Evolutionary conservation across 2,113 vertebrate genomes (phyloP), one percentile per base, ranked within the genome.

Genomic region (Cyprinus carpio): DNA sequence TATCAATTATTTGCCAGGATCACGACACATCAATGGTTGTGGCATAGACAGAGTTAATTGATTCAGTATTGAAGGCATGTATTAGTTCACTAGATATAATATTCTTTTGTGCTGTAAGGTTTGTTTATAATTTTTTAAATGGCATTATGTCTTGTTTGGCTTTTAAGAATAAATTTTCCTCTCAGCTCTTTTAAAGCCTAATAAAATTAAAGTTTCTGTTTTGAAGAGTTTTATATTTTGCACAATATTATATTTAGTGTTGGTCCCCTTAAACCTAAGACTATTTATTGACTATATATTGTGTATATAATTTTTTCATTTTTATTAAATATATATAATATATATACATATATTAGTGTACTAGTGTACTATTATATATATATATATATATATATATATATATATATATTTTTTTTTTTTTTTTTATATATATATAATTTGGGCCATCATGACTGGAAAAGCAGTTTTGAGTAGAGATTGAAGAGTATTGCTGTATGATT

Each of bases 11-110:
- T 34, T 69, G 16, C 65, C 46, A 89, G 65, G 54, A 76, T 69
- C 1, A 87, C 75, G 74, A 20, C 43, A 67, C 64, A 69, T 34
- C 16, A 67, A 34, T 67, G 3, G 29, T 34, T 37, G 31, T 37
- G 15, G 18, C 67, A 67, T 9, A 37, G 31, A 71, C 31, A 71
- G 37, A 23, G 71, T 80, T 34, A 77, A 81, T 34, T 79, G 20
- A 2, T 11, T 3, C 40, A 20, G 34, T 72, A 80, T 85, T 84
- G 72, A 86, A 84, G 81, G 60, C 40, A 82, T 67, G 62, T 81
- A 64, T 86, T 84, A 83, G 46, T 82, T 64, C 56, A 37, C 51
- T 85, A 87, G 23, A 20, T 23, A 75, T 84, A 81, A 72, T 31
- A 67, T 56, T 85, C 56, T 25, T 1, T 72, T 81, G 29, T 72